Conservation (phyloP, 2,797 vertebrate species). For the Ptychadena robeensis region DNA sequence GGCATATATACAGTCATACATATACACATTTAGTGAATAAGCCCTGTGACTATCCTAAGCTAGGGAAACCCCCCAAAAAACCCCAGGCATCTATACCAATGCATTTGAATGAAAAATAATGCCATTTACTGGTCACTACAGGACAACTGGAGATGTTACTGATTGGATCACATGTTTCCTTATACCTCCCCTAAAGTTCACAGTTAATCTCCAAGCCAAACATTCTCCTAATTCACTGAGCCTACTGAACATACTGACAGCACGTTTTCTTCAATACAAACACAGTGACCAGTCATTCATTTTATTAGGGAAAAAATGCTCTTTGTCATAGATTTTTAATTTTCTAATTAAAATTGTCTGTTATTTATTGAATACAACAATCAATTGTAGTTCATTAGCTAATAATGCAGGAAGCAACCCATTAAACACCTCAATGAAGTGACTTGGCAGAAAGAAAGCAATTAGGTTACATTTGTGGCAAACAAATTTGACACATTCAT, state of each 20-base stretch:
- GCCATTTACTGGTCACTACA: no score
- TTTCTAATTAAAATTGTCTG: slow-evolving; percentile 72
- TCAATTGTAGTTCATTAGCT: slow-evolving; percentile 74
- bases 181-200: no score
- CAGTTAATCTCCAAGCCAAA: no score
- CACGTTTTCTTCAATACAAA: not conserved
- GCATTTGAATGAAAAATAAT: no score
- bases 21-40: no score
- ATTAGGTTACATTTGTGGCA: slow-evolving; percentile 71
- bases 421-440: slow-evolving; percentile 75
- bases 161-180: no score
- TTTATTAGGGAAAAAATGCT: not conserved
- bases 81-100: no score
- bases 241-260: not conserved
- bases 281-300: not conserved
- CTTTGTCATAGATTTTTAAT: slow-evolving; percentile 60
- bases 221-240: no score
- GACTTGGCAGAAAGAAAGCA: slow-evolving; percentile 69
- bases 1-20: no score
- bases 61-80: no score
- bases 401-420: slow-evolving; percentile 73
- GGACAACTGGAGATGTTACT: no score
- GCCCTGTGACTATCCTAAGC: no score
- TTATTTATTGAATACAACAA: slow-evolving; percentile 75
- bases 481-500: slow-evolving; percentile 67